A percentile compares a stretch with the other conserved stretches of the same genome.
phyloP scores from a whole-genome alignment of 2,797 vertebrate genomes.

The Iguana delicatissima region DNA sequence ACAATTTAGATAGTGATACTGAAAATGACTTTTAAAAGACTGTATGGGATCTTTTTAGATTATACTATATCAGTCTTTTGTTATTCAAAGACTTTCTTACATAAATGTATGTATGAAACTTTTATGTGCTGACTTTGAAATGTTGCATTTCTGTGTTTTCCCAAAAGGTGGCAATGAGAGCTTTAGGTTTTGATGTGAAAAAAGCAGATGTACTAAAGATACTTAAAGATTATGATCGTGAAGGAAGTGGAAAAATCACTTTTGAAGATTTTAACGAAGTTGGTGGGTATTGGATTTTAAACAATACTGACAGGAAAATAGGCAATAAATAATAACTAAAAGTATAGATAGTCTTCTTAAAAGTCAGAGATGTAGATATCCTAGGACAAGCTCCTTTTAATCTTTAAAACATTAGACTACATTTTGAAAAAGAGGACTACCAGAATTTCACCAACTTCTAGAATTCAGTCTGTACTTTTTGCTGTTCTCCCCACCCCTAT shows the following conservation, averaged over 20 bases:
- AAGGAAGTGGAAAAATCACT: constrained; percentile 92
- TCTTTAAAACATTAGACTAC: background rate
- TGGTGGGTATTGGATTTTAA: constrained; percentile 80
- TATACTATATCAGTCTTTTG: background rate
- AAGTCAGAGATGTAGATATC: background rate
- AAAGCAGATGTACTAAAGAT: constrained; percentile 96
- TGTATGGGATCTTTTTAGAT: background rate
- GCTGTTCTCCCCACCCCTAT: background rate
- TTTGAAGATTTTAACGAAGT: constrained; percentile 98
- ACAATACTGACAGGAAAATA: background rate
- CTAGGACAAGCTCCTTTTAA: background rate
- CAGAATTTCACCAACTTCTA: background rate
- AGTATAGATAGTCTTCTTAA: background rate
- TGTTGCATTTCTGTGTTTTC: constrained; percentile 75
- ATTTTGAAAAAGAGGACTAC: background rate
- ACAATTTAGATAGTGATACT: background rate
- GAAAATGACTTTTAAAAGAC: background rate
- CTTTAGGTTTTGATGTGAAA: constrained; percentile 97
- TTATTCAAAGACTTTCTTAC: background rate
- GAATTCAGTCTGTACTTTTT: background rate
- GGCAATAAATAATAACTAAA: background rate
- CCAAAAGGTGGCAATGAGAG: constrained; percentile 96
- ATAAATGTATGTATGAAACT: constrained; percentile 32
- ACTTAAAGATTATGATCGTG: constrained; percentile 94
- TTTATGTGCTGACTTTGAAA: constrained; percentile 21